phyloP scores from a whole-genome alignment of 2,888 invertebrate genomes.

The Arge pagana region DNA sequence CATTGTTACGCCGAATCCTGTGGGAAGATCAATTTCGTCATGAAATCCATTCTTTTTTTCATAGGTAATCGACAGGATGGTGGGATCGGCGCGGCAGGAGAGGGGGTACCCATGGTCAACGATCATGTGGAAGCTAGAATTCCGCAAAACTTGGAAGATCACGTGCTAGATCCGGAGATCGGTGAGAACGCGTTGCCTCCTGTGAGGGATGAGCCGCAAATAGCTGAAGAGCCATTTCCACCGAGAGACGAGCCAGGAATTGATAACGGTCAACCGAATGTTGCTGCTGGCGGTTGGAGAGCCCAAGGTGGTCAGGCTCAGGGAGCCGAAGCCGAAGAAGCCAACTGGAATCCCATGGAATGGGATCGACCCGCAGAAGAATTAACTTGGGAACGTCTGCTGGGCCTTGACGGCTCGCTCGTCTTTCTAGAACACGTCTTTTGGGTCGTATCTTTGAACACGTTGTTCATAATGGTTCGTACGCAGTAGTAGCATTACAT shows the following conservation, averaged over 20 bases:
- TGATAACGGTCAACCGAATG: slow-evolving; percentile 42
- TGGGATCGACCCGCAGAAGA: slow-evolving; percentile 98
- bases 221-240: slow-evolving; percentile 49
- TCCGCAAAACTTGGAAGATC: slow-evolving; percentile 21
- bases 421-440: slow-evolving; percentile 98
- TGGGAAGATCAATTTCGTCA: too few species aligned
- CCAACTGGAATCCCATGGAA: slow-evolving; percentile 98
- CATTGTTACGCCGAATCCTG: too few species aligned
- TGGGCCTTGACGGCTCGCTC: slow-evolving; percentile 95
- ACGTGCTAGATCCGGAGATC: slow-evolving; percentile 31
- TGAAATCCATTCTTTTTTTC: background rate
- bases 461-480: slow-evolving; percentile 82
- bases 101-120: too few species aligned
- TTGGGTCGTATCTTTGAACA: slow-evolving; percentile 97
- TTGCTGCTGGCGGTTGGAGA: slow-evolving; percentile 35
- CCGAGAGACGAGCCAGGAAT: slow-evolving; percentile 43
- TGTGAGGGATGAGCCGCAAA: slow-evolving; percentile 23
- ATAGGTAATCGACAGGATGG: slow-evolving; percentile 7
- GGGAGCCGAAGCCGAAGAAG: slow-evolving; percentile 73
- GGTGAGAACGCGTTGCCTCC: slow-evolving; percentile 53
- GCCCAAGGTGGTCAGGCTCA: slow-evolving; percentile 60
- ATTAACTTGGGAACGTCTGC: slow-evolving; percentile 94
- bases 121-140: too few species aligned
- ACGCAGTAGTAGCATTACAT: too few species aligned
- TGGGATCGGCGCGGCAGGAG: background rate